Evolutionary conservation across 2,888 invertebrate genomes (phyloP).

Genomic region (Napeogenes inachia): DNA sequence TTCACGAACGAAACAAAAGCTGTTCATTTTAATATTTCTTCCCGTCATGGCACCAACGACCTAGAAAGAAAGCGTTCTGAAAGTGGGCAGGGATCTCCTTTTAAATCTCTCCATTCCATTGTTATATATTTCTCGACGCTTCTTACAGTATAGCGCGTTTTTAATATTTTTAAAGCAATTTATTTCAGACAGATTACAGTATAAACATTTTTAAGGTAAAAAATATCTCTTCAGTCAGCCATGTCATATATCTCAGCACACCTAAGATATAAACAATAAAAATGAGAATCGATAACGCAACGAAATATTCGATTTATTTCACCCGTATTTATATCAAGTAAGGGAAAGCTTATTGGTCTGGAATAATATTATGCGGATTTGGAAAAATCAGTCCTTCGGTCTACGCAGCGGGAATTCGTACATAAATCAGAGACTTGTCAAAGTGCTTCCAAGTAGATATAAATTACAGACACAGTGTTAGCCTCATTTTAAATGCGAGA

Average conservation of each 20-base stretch:
- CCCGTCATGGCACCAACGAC: slow-evolving; percentile 59
- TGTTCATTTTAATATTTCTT: slow-evolving; percentile 76
- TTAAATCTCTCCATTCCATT: slow-evolving; percentile 59
- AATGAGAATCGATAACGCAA: neutral
- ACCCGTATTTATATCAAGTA: neutral
- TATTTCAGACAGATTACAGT: slow-evolving; percentile 12
- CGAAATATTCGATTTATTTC: neutral
- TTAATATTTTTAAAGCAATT: slow-evolving; percentile 34
- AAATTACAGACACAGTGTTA: slow-evolving; percentile 52
- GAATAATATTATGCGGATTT: slow-evolving; percentile 26
- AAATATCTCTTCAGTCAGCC: neutral
- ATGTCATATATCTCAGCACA: neutral
- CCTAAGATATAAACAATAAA: neutral
- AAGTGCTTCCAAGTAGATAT: slow-evolving; percentile 53
- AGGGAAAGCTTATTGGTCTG: neutral
- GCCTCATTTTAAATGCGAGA: slow-evolving; percentile 31
- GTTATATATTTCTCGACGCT: slow-evolving; percentile 49
- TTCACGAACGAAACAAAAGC: slow-evolving; percentile 70
- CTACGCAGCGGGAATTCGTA: slow-evolving; percentile 36
- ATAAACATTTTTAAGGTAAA: neutral
- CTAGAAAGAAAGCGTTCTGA: slow-evolving; percentile 57
- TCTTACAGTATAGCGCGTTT: slow-evolving; percentile 35
- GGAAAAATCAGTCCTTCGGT: slow-evolving; percentile 31
- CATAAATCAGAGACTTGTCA: slow-evolving; percentile 67
- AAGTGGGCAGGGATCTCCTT: slow-evolving; percentile 58